Evolutionary conservation across 92 coral and sea anemone genomes (phyloP).

Genomic region (Anthopleura xanthogrammica): DNA sequence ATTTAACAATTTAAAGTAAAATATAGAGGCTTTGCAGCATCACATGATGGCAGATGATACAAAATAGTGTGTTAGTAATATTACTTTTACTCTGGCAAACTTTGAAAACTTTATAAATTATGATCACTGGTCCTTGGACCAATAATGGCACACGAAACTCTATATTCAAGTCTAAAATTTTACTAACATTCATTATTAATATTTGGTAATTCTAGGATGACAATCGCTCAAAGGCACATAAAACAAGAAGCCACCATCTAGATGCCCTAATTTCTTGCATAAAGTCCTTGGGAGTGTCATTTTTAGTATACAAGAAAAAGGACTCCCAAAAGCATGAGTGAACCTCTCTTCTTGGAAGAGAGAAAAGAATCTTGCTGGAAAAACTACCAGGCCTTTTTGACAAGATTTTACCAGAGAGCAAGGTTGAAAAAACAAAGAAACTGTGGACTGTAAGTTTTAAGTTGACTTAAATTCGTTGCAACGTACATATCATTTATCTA

Average conservation of each 20-base stretch:
- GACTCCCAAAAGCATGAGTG: slow-evolving; percentile 33
- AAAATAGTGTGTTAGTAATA: too few relatives aligned
- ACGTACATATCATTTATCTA: neutral
- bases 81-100: too few relatives aligned
- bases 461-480: neutral
- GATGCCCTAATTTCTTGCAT: slow-evolving; percentile 23
- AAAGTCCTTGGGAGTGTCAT: slow-evolving; percentile 15
- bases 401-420: slow-evolving; percentile 24
- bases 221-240: slow-evolving; percentile 2
- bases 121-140: too few relatives aligned
- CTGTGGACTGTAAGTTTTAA: slow-evolving; percentile 33
- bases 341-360: slow-evolving; percentile 43
- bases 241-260: slow-evolving; percentile 17
- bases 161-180: too few relatives aligned
- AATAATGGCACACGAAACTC: neutral
- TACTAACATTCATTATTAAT: neutral
- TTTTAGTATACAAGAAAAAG: slow-evolving; percentile 13
- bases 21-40: too few relatives aligned
- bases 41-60: too few relatives aligned
- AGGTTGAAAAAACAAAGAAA: slow-evolving; percentile 25
- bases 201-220: slow-evolving; percentile 20
- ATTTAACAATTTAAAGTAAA: too few relatives aligned
- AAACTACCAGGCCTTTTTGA: slow-evolving; percentile 31
- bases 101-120: too few relatives aligned
- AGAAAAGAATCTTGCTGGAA: slow-evolving; percentile 14